Conservation (phyloP, 2,888 invertebrate genomes). For the Pachydiplax longipennis region DNA sequence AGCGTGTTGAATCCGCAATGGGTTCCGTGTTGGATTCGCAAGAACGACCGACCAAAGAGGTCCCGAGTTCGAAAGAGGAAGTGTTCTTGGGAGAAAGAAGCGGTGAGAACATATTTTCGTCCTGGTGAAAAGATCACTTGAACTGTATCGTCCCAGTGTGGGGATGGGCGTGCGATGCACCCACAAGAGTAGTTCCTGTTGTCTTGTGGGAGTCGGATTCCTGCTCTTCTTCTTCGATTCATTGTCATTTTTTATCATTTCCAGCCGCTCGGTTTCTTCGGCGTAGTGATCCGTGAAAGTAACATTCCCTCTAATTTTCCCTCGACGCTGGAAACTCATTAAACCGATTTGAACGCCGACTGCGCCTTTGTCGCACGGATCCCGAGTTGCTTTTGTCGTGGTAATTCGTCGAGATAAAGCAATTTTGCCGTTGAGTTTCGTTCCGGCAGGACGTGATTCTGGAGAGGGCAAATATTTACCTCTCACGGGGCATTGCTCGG, state of each 20-base stretch:
- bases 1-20: not conserved
- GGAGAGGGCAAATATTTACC: too few species aligned
- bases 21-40: conserved; percentile 20
- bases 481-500: too few species aligned
- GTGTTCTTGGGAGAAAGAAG: not conserved
- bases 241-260: not conserved
- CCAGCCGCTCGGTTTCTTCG: not conserved
- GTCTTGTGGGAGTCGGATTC: not conserved
- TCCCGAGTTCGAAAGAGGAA: conserved; percentile 21
- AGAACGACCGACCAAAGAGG: conserved; percentile 3
- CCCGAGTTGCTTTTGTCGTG: not conserved
- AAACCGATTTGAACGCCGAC: not conserved
- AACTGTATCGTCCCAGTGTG: not conserved
- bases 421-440: not conserved
- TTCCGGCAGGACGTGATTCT: not conserved
- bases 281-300: not conserved
- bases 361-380: not conserved
- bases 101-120: not conserved
- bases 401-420: not conserved
- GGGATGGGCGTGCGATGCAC: not conserved
- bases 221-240: not conserved
- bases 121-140: not conserved
- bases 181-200: not conserved
- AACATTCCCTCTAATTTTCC: not conserved
- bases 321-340: not conserved